Evolutionary conservation across 2,888 invertebrate species (phyloP).

Genomic region (Odontothrips loti): DNA sequence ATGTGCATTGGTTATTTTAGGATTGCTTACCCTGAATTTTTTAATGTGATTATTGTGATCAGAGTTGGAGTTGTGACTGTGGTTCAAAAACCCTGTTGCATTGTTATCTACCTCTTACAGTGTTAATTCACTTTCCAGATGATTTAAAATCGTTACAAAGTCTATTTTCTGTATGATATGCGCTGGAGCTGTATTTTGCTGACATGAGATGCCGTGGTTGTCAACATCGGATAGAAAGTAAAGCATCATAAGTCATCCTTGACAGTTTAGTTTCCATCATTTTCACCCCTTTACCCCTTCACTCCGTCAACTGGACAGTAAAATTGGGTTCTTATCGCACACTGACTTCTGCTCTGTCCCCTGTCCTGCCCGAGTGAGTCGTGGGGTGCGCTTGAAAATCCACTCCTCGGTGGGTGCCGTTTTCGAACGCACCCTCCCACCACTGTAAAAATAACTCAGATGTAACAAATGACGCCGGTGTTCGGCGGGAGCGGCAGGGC

Average conservation of each 20-base stretch:
- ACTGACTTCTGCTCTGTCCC: not conserved
- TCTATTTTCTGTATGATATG: slow-evolving; percentile 20
- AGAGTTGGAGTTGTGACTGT: not conserved
- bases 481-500: not conserved
- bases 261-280: not conserved
- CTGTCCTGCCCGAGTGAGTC: not conserved
- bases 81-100: not conserved
- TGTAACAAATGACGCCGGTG: slow-evolving; percentile 1
- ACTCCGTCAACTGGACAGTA: not conserved
- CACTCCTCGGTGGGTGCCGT: too few relatives aligned
- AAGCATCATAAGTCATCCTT: slow-evolving; percentile 7
- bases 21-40: not conserved
- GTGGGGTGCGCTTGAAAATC: not conserved
- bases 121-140: not conserved
- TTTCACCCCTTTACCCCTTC: not conserved
- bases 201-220: slow-evolving; percentile 3
- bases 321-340: not conserved
- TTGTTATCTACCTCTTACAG: slow-evolving; percentile 10
- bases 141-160: not conserved
- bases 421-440: not conserved
- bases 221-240: not conserved
- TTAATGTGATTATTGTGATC: slow-evolving; percentile 6
- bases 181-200: slow-evolving; percentile 5
- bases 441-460: not conserved
- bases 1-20: not conserved